Evolutionary conservation across 1,140 invertebrate genomes (phyloP).

Genomic region (Plectus sambesii): DNA sequence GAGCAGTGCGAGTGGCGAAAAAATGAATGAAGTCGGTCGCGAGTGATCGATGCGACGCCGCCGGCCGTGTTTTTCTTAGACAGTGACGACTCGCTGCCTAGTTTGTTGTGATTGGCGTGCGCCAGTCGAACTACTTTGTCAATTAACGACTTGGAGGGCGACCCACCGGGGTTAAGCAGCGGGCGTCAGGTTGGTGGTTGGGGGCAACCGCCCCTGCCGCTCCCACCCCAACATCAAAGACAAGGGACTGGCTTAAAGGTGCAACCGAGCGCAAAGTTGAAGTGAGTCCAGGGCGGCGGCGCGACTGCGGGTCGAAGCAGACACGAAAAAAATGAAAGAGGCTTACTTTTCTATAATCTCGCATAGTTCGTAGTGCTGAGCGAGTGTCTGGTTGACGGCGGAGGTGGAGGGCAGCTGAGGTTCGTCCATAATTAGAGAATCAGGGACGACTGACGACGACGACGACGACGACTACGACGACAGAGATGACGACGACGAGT

Average conservation of each 20-base stretch:
- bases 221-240: not conserved
- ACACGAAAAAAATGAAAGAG: not conserved
- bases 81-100: not conserved
- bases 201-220: not conserved
- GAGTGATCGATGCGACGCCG: not conserved
- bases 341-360: constrained; percentile 1
- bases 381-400: not conserved
- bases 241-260: not conserved
- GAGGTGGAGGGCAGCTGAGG: not conserved
- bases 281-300: not conserved
- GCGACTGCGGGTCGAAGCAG: not conserved
- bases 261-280: not conserved
- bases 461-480: too few relatives aligned
- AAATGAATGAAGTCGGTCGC: not conserved
- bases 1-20: not conserved
- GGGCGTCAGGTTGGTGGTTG: too few relatives aligned
- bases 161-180: too few relatives aligned
- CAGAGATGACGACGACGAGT: too few relatives aligned
- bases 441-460: too few relatives aligned
- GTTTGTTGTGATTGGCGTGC: not conserved
- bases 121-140: not conserved
- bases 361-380: not conserved
- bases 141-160: too few relatives aligned
- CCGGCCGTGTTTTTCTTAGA: not conserved
- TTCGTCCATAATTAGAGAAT: too few relatives aligned